Conservation (phyloP, 2,113 vertebrate species). For the Trachemys scripta region DNA sequence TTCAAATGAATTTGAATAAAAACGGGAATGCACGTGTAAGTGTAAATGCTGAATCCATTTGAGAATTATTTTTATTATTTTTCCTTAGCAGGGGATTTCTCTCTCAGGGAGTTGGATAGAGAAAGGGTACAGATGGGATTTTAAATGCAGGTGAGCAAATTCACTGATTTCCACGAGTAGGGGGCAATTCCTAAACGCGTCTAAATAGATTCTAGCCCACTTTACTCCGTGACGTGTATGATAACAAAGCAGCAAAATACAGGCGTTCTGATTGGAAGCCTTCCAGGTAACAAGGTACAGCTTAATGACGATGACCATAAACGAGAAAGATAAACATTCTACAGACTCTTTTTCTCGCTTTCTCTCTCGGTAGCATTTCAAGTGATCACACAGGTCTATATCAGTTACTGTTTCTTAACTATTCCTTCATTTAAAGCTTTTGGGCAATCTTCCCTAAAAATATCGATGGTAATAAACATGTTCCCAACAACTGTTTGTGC, state of each 20-base stretch:
- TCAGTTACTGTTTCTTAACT: neutral
- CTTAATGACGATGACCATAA: neutral
- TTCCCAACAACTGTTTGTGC: accelerated
- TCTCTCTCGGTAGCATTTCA: neutral
- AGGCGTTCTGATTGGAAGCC: neutral
- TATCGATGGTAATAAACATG: neutral
- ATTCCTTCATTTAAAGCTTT: neutral
- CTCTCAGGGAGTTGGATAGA: neutral
- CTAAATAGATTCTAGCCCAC: neutral
- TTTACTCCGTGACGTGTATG: neutral
- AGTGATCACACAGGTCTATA: neutral
- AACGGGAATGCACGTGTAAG: neutral
- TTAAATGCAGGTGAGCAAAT: neutral
- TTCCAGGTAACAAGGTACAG: neutral
- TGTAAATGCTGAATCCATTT: neutral
- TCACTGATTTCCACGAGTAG: neutral
- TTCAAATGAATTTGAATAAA: neutral
- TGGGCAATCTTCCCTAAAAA: neutral
- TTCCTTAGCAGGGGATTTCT: neutral
- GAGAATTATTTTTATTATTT: neutral
- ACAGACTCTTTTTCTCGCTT: neutral
- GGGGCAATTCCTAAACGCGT: neutral
- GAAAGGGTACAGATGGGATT: neutral
- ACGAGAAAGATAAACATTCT: neutral
- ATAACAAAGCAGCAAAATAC: neutral